Evolutionary conservation across 2,113 vertebrate species (phyloP), one percentile per base, ranked within the genome.

Genomic region (Elanoides forficatus): DNA sequence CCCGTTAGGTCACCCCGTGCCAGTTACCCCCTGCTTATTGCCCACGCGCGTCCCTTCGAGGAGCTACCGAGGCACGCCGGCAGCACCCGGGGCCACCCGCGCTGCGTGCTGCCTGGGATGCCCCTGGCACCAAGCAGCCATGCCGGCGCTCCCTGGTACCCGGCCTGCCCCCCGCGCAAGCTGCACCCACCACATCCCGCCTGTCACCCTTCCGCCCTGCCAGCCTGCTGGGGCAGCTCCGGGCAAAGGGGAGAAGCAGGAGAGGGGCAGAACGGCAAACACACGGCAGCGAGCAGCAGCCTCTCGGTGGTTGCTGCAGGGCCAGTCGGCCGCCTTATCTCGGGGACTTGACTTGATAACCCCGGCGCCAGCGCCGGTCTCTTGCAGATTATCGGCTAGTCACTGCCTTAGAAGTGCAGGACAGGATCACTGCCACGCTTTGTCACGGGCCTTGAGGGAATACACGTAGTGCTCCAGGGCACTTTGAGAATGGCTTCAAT

Each of bases 261-360:
- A 80, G 74, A 14, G 25, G n/a, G 82, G 63, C 74, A n/a, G 85
- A 75, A 88, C 80, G 25, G 60, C 80, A 81, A 72, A 68, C 75
- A 52, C 47, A 21, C 7, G 2, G 2, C 50, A 81, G 91, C 0
- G 0, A 81, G 59, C 17, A 10, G 81, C 81, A 71, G 65, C n/a
- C 63, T 81, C 65, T 76, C 76, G 15, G 65, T 6, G 36, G n/a
- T 7, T 67, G 81, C 93, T 92, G 67, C 75, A 70, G 91, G 80
- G 72, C 86, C 80, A 13, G 55, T 66, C 16, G 9, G 32, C 68
- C 2, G 4, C 66, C 87, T 96, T 97, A 96, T 96, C 96, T 96
- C 29, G 60, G 73, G 70, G 89, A 56, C 86, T 74, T 65, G 84
- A 38, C 38, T 86, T 84, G 94, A 97, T 96, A 96, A 96, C 95